Evolutionary conservation across 1,140 invertebrate species (phyloP).

Genomic region (Notospermus geniculatus): DNA sequence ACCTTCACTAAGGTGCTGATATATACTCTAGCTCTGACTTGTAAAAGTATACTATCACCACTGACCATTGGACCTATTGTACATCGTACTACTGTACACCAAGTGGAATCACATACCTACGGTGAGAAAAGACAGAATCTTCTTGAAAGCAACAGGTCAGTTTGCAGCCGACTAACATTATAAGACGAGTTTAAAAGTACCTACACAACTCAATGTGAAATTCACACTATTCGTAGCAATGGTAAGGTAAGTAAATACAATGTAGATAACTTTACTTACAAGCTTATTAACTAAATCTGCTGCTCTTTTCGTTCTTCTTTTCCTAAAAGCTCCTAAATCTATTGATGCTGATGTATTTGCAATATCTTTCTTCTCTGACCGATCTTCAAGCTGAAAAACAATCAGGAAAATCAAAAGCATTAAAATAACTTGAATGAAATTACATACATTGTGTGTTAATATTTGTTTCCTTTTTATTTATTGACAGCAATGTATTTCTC

Average conservation of each 20-base stretch:
- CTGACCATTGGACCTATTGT: conserved; percentile 66
- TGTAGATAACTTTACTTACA: too few species aligned
- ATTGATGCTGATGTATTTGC: not conserved
- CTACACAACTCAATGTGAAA: too few species aligned
- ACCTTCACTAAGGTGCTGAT: conserved; percentile 76
- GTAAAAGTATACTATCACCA: conserved; percentile 76
- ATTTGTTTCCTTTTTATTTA: too few species aligned
- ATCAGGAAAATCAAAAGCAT: too few species aligned
- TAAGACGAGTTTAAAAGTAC: too few species aligned
- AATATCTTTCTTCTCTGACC: not conserved
- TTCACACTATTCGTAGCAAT: too few species aligned
- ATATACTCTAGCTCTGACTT: conserved; percentile 73
- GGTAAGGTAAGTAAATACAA: too few species aligned
- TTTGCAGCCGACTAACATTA: too few species aligned
- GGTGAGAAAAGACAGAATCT: not conserved
- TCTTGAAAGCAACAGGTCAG: too few species aligned
- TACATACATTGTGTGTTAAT: too few species aligned
- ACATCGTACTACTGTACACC: conserved; percentile 74
- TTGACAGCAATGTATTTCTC: too few species aligned
- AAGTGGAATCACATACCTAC: conserved; percentile 66
- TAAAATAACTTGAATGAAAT: not conserved
- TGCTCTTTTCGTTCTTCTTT: not conserved
- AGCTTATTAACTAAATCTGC: not conserved
- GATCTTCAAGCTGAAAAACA: conserved; percentile 1
- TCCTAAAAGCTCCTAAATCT: conserved; percentile 3